Evolutionary conservation across 2,888 invertebrate species (phyloP).

Genomic region (Andrena fulva): DNA sequence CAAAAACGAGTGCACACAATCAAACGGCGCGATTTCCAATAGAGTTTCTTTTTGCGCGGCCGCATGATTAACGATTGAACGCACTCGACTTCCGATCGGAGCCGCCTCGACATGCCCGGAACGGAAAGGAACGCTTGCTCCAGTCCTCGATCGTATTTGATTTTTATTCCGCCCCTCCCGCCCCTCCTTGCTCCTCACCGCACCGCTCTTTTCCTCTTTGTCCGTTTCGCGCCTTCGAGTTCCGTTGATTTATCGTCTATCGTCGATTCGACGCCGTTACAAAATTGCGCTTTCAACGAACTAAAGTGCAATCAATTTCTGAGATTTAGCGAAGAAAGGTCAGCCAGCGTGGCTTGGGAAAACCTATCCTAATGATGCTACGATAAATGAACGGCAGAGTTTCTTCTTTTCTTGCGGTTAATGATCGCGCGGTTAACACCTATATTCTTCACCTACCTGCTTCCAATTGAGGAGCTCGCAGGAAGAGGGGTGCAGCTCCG

Average conservation of each 20-base stretch:
- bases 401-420: neutral
- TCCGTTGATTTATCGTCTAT: constrained; percentile 79
- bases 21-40: constrained; percentile 76
- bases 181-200: constrained; percentile 30
- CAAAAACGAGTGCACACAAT: constrained; percentile 72
- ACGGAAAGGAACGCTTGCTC: constrained; percentile 64
- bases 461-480: too few relatives aligned
- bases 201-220: constrained; percentile 43
- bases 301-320: constrained; percentile 22
- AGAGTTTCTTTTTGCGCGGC: constrained; percentile 78
- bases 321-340: neutral
- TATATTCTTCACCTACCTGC: too few relatives aligned
- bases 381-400: neutral
- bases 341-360: neutral
- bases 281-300: constrained; percentile 26
- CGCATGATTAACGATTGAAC: constrained; percentile 84
- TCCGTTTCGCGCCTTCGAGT: constrained; percentile 73
- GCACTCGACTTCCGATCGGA: constrained; percentile 84
- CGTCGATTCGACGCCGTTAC: constrained; percentile 70
- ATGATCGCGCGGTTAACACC: too few relatives aligned
- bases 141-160: constrained; percentile 52
- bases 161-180: constrained; percentile 53
- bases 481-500: too few relatives aligned
- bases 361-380: neutral
- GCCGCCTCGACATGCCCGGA: constrained; percentile 76